Evolutionary conservation across 2,888 invertebrate species (phyloP), one percentile per base, ranked within the genome.

Genomic region (Ceraclea dissimilis): DNA sequence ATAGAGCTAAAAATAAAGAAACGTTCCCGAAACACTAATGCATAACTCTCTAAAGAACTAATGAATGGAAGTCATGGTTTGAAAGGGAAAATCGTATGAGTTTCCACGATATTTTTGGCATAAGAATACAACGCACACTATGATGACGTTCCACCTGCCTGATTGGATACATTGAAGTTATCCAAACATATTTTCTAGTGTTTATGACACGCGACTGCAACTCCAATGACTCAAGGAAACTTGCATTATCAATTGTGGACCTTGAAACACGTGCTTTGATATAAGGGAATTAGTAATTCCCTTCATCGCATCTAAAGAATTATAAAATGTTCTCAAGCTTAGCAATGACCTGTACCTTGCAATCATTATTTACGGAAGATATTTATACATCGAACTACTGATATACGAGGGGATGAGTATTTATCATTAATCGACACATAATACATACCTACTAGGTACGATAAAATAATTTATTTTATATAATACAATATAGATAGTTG

Each of bases 1-100:
- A 55, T 55, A 50, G 55, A 55, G 55, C 55, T 55, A 55, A 55
- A 55, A 51, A 55, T 55, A 55, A 21, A 34, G 19, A 43, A 26
- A 26, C 26, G 17, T 44, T 43, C 50, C n/a, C 18, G 20, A 57
- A 20, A 21, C 53, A 26, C 20, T 13, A 13, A 43, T 21, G 31
- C 26, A 26, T 18, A 20, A 13, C 31, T 49, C 26, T 34, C 21
- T 46, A 47, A 49, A 33, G 48, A 16, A 18, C 44, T 49, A 49
- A 8, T 21, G 39, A 54, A 54, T 50, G 49, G 20, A 49, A 16
- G 19, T 49, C 19, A n/a, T 20, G 17, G 4, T 10, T 49, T 26
- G 19, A 49, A 49, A 49, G 46, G 46, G 22, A 19, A 10, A 16
- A 19, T 6, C 46, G 5, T 10, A 13, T 46, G 18, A 19, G 20